These are phyloP conservation scores for Margarornis squamiger DNA, from an alignment of 2,797 vertebrate species.

Conservation along the genomic window DNA sequence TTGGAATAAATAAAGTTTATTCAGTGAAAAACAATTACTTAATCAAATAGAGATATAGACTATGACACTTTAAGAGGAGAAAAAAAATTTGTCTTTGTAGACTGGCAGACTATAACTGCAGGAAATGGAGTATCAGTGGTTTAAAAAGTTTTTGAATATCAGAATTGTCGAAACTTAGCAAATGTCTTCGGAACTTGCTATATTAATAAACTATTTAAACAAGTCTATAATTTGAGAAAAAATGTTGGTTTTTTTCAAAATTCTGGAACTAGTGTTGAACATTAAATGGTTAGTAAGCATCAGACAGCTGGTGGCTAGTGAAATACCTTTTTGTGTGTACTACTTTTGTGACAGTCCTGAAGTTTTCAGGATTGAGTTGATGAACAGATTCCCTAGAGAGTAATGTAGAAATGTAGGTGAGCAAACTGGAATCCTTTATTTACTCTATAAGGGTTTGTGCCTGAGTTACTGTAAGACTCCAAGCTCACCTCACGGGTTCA, in stretches of 20 bases:
- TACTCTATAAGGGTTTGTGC: background rate
- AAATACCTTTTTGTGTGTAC: background rate
- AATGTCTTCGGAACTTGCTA: background rate
- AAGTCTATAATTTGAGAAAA: background rate
- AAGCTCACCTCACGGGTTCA: fast-evolving
- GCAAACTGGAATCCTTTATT: background rate
- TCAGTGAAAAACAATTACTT: background rate
- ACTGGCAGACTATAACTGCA: background rate
- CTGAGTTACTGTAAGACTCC: background rate
- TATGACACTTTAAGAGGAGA: background rate
- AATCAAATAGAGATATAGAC: background rate
- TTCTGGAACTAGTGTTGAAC: background rate
- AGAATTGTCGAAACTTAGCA: background rate
- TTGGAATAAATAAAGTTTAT: background rate
- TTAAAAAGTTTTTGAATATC: background rate
- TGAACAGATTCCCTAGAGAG: background rate
- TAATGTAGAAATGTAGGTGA: background rate
- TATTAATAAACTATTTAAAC: background rate
- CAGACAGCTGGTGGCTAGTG: background rate
- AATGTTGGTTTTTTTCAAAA: background rate
- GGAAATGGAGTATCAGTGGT: background rate
- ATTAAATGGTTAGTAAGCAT: background rate
- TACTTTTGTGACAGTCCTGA: background rate
- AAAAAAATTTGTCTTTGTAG: background rate
- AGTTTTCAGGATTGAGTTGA: background rate